A percentile compares a stretch with the other conserved stretches of the same genome.
phyloP scores from a whole-genome alignment of 2,113 vertebrate genomes.

The Danionella cerebrum region DNA sequence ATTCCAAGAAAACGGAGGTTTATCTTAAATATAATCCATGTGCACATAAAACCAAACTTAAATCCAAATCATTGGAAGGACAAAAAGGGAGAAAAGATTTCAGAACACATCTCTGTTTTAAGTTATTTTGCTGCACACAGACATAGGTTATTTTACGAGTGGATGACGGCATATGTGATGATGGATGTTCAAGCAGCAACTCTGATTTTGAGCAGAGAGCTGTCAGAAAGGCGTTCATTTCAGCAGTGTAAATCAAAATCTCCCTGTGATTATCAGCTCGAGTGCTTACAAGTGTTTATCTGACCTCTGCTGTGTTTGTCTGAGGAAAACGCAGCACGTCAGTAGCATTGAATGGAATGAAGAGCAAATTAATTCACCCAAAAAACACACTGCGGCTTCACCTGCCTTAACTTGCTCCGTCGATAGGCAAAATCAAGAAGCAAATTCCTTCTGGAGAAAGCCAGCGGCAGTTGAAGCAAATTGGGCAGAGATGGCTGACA shows the following conservation, averaged over 20 bases:
- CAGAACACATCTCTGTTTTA: neutral
- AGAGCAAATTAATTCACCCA: constrained; percentile 53
- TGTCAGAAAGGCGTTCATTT: constrained; percentile 22
- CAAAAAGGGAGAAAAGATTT: too few species aligned
- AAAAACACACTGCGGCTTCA: constrained; percentile 47
- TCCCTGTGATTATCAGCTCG: constrained; percentile 26
- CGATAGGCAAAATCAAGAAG: constrained; percentile 38
- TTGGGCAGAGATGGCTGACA: constrained; percentile 40
- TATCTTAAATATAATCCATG: too few species aligned
- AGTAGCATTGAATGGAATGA: neutral
- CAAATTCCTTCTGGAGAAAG: constrained; percentile 54
- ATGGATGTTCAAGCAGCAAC: constrained; percentile 8
- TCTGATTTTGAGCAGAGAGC: constrained; percentile 29
- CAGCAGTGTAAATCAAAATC: neutral
- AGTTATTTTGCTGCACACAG: neutral
- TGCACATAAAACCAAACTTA: too few species aligned
- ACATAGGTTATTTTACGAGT: neutral
- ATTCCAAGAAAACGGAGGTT: too few species aligned
- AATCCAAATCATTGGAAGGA: too few species aligned
- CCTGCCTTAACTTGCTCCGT: constrained; percentile 58
- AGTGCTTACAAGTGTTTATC: neutral
- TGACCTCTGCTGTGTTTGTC: neutral
- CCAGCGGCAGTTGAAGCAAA: constrained; percentile 22
- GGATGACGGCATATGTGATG: constrained; percentile 15
- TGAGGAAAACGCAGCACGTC: neutral